These are phyloP conservation scores for Drosophila limbata DNA, from an alignment of 2,888 invertebrate genomes.

Conservation along the genomic window DNA sequence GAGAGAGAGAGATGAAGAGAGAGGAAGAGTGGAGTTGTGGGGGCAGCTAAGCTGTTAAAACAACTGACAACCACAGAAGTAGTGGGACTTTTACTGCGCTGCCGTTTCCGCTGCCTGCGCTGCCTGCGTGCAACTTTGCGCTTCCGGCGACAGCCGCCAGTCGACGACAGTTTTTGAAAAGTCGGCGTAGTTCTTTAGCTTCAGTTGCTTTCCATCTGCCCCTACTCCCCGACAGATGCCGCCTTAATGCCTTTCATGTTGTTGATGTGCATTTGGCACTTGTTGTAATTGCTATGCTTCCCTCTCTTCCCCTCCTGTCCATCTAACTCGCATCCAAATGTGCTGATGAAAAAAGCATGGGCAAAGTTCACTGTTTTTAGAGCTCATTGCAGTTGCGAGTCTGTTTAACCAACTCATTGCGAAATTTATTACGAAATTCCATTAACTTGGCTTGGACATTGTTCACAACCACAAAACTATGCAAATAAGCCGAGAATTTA, in stretches of 20 bases:
- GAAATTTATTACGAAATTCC: conserved; percentile 80
- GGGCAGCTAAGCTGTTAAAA: conserved; percentile 76
- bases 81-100: conserved; percentile 81
- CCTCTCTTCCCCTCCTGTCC: no score
- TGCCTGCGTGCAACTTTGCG: conserved; percentile 67
- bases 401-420: conserved; percentile 68
- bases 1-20: background rate
- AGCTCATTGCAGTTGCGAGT: conserved; percentile 58
- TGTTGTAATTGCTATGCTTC: conserved; percentile 72
- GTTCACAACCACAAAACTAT: conserved; percentile 78
- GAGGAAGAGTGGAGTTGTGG: background rate
- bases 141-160: conserved; percentile 81
- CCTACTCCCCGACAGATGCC: background rate
- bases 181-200: conserved; percentile 59
- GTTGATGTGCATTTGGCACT: conserved; percentile 81
- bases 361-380: conserved; percentile 37
- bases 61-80: conserved; percentile 81
- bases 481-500: conserved; percentile 81
- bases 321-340: conserved; percentile 9
- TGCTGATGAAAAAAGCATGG: conserved; percentile 35
- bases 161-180: conserved; percentile 79
- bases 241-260: conserved; percentile 54
- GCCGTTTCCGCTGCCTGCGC: conserved; percentile 66
- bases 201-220: conserved; percentile 1
- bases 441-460: conserved; percentile 75